phyloP scores from a whole-genome alignment of 2,113 vertebrate species.

The Drymodes brunneopygia region DNA sequence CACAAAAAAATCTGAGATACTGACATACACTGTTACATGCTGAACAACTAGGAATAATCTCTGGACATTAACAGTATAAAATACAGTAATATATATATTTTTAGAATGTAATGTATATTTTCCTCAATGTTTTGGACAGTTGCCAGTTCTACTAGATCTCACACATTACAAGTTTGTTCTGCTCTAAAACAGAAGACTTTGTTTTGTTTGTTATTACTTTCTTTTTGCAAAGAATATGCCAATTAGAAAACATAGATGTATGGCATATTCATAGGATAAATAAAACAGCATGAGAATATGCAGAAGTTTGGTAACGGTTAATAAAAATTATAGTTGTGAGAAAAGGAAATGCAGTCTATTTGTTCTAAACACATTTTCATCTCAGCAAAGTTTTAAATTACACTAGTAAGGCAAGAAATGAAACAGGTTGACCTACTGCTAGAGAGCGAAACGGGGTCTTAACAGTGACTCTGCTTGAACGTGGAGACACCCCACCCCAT shows the following conservation, averaged over 20 bases:
- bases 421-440: not conserved
- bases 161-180: not conserved
- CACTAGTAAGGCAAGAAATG: not conserved
- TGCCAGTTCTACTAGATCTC: not conserved
- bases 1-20: not conserved
- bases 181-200: not conserved
- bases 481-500: too few relatives aligned
- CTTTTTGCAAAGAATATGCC: not conserved
- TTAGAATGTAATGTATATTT: not conserved
- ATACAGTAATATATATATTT: not conserved
- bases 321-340: not conserved
- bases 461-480: not conserved
- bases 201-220: not conserved
- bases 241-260: not conserved
- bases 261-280: not conserved
- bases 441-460: not conserved
- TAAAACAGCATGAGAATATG: not conserved
- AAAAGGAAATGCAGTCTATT: not conserved
- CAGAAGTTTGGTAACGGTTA: not conserved
- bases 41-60: not conserved
- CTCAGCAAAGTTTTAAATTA: not conserved
- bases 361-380: not conserved
- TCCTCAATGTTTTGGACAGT: not conserved
- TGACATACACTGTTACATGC: not conserved
- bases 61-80: not conserved